Conservation (phyloP, 1,140 invertebrate species). For the Drosophila tropicalis region DNA sequence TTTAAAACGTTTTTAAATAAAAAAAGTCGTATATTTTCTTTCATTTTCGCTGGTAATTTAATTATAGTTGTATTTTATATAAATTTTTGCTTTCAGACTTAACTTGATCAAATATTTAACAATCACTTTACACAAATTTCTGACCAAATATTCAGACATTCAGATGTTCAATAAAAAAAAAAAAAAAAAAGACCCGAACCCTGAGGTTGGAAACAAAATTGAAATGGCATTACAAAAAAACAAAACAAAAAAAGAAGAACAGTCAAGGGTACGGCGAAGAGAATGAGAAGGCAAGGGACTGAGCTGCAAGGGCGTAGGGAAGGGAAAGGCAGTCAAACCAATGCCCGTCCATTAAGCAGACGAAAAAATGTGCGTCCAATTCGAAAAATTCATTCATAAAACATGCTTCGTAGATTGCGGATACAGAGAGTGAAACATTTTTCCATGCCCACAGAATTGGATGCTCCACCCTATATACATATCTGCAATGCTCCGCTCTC, state of each 20-base stretch:
- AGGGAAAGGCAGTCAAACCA: slow-evolving; percentile 28
- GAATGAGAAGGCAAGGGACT: slow-evolving; percentile 16
- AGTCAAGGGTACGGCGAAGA: not conserved
- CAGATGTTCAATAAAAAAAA: slow-evolving; percentile 27
- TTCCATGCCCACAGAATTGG: slow-evolving; percentile 50
- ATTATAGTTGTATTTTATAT: not conserved
- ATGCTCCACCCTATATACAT: slow-evolving; percentile 7
- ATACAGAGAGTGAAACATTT: slow-evolving; percentile 61
- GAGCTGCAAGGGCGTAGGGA: not conserved
- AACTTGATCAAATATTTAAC: slow-evolving; percentile 8
- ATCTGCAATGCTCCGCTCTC: not conserved
- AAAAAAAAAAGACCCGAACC: slow-evolving; percentile 17
- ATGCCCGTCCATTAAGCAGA: slow-evolving; percentile 53
- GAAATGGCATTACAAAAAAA: slow-evolving; percentile 11
- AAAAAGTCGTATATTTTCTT: not conserved
- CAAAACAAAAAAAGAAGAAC: slow-evolving; percentile 2
- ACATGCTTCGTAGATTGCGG: slow-evolving; percentile 71
- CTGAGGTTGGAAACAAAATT: slow-evolving; percentile 6
- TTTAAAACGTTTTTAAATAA: too few species aligned
- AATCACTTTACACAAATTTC: slow-evolving; percentile 13
- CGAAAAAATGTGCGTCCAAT: slow-evolving; percentile 65
- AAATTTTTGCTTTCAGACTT: slow-evolving; percentile 4
- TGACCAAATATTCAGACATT: slow-evolving; percentile 69
- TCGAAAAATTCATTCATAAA: slow-evolving; percentile 80
- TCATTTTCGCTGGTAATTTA: too few species aligned